Conservation (phyloP, 2,797 vertebrate species). For the Scolopax rusticola region DNA sequence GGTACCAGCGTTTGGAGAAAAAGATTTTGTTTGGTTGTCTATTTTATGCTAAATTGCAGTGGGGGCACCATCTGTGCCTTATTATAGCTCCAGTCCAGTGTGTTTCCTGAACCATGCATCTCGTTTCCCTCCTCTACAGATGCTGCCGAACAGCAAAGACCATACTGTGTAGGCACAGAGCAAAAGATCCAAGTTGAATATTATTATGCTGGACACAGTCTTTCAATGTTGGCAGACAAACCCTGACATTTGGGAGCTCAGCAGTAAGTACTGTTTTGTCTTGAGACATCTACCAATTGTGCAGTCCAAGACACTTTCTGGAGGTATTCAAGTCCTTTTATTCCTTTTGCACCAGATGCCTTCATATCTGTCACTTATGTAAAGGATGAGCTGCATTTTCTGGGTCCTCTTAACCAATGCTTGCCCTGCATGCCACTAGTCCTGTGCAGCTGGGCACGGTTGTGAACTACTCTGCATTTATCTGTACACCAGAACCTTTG, state of each 20-base stretch:
- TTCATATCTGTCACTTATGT: background rate
- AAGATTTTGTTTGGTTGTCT: background rate
- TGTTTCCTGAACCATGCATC: background rate
- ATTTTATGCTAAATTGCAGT: background rate
- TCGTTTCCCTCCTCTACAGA: background rate
- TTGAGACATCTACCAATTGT: background rate
- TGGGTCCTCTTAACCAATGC: background rate
- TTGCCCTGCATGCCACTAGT: background rate
- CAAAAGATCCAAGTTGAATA: background rate
- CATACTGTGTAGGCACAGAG: background rate
- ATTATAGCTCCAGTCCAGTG: background rate
- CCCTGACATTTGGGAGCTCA: background rate
- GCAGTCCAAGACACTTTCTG: background rate
- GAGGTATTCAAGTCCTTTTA: background rate
- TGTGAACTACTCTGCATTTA: background rate
- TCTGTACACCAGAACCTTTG: background rate
- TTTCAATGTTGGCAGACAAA: background rate
- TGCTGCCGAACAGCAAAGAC: background rate
- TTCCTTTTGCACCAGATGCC: background rate
- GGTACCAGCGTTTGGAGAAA: background rate
- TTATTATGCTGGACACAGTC: background rate
- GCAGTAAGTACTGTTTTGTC: background rate
- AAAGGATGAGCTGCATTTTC: background rate
- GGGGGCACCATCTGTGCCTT: background rate
- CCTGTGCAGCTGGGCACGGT: background rate